Conservation (phyloP, 2,113 vertebrate genomes). For the Corythornis vintsioides region DNA sequence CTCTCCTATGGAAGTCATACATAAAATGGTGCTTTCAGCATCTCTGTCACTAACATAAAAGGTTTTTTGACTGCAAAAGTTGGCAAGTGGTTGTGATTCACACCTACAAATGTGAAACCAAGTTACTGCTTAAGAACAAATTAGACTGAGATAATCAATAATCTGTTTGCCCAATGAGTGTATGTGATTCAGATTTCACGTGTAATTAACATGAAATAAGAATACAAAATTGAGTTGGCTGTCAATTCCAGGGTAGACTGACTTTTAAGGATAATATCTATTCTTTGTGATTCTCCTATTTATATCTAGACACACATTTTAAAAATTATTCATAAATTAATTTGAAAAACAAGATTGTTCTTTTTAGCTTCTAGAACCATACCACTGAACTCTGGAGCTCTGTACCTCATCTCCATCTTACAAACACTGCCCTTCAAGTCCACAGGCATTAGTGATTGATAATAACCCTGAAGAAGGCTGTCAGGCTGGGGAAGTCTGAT, state of each 20-base stretch:
- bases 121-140: neutral
- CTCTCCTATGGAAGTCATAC: neutral
- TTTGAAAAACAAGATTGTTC: no score
- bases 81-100: neutral
- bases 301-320: no score
- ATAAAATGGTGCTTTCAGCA: neutral
- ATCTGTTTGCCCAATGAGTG: neutral
- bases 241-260: no score
- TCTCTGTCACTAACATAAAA: neutral
- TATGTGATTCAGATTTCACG: neutral
- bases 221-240: no score
- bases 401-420: no score
- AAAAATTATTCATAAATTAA: no score
- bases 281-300: neutral
- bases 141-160: no score
- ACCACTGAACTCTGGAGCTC: no score
- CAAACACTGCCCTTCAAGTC: no score
- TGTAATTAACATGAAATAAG: neutral
- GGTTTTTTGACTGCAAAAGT: neutral
- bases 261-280: neutral
- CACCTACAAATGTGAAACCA: fast-evolving
- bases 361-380: no score
- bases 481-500: neutral
- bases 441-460: no score
- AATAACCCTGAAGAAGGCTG: neutral